Conservation (phyloP, 2,797 vertebrate species). For the Phoebastria nigripes region DNA sequence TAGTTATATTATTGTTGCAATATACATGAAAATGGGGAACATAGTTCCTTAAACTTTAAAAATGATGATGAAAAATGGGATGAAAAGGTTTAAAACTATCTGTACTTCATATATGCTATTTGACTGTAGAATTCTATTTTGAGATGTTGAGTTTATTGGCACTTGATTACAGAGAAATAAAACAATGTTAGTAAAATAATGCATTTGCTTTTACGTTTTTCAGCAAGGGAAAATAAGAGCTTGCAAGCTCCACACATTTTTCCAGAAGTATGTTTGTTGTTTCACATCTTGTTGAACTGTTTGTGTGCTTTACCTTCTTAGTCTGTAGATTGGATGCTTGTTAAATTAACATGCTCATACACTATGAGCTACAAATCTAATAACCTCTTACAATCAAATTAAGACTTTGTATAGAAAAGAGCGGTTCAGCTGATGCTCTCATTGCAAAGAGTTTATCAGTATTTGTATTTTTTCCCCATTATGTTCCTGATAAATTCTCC, state of each 20-base stretch:
- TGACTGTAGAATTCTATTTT: background rate
- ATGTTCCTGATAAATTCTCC: background rate
- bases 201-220: background rate
- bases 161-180: background rate
- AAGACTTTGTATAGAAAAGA: background rate
- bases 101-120: background rate
- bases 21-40: background rate
- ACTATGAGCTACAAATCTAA: background rate
- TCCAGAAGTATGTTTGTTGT: background rate
- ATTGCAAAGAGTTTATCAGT: background rate
- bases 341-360: background rate
- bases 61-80: background rate
- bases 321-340: background rate
- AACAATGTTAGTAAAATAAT: background rate
- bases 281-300: background rate
- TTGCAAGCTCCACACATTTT: background rate
- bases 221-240: background rate
- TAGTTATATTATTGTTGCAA: background rate
- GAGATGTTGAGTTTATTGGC: background rate
- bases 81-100: background rate
- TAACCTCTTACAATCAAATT: background rate
- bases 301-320: background rate
- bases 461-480: background rate
- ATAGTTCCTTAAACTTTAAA: background rate
- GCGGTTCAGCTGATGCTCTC: background rate